Evolutionary conservation across 1,140 invertebrate genomes (phyloP).

Genomic region (Orius insidiosus): DNA sequence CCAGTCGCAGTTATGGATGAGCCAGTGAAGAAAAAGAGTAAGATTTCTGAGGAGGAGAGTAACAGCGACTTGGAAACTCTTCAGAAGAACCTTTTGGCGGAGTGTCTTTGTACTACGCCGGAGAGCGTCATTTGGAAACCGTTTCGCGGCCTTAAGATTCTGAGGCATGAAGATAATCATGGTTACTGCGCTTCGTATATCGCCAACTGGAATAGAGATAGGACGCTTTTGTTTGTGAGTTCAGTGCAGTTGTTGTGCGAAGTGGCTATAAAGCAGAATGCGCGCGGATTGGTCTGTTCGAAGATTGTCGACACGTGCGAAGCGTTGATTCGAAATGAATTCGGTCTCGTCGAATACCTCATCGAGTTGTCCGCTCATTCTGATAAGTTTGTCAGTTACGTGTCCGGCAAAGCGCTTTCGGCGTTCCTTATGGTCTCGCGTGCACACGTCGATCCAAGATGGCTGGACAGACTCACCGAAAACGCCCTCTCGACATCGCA

Average conservation of each 20-base stretch:
- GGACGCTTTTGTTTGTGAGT: constrained; percentile 57
- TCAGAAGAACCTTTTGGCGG: constrained; percentile 44
- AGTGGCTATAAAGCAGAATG: constrained; percentile 65
- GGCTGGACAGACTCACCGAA: constrained; percentile 47
- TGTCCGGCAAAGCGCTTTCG: constrained; percentile 57
- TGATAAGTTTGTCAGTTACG: constrained; percentile 63
- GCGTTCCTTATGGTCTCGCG: constrained; percentile 69
- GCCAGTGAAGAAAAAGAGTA: constrained; percentile 55
- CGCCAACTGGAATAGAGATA: constrained; percentile 49
- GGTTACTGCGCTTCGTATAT: constrained; percentile 33
- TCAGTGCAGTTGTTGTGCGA: constrained; percentile 68
- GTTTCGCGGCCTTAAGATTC: constrained; percentile 36
- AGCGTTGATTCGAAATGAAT: constrained; percentile 57
- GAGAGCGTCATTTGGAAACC: constrained; percentile 47
- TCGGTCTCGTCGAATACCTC: constrained; percentile 65
- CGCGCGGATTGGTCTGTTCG: constrained; percentile 58
- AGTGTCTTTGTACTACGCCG: constrained; percentile 59
- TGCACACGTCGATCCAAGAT: constrained; percentile 54
- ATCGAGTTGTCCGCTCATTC: constrained; percentile 56
- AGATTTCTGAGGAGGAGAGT: constrained; percentile 35
- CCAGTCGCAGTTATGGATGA: constrained; percentile 27
- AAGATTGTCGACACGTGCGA: constrained; percentile 60
- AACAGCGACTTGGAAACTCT: constrained; percentile 35
- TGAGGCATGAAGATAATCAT: constrained; percentile 22
- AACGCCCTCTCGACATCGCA: constrained; percentile 38